Percentiles rank a stretch among this genome's conserved stretches.
Evolutionary conservation across 1,140 invertebrate genomes (phyloP).

Genomic region (Frieseomelitta varia): DNA sequence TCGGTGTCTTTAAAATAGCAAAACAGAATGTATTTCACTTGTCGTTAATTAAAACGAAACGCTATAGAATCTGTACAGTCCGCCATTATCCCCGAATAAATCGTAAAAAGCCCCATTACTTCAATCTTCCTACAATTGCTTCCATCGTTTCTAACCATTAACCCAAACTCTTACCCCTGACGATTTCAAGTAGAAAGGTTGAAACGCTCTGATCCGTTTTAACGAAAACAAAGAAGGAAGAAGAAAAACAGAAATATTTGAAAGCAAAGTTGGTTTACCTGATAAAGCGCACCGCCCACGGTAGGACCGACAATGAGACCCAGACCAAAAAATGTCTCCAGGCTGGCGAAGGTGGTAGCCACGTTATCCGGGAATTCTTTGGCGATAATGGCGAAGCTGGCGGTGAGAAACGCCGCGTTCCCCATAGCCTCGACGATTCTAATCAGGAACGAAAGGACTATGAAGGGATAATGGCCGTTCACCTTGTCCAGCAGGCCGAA

Average conservation of each 20-base stretch:
- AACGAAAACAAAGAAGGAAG: not conserved
- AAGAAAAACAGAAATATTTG: not conserved
- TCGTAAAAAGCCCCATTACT: not conserved
- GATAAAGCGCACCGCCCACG: conserved; percentile 90
- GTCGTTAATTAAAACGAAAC: too few species aligned
- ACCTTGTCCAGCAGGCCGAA: conserved; percentile 93
- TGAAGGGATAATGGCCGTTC: conserved; percentile 91
- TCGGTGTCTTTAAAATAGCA: too few species aligned
- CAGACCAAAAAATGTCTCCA: conserved; percentile 95
- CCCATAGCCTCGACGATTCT: conserved; percentile 95
- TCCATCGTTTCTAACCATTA: not conserved
- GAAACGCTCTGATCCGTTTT: not conserved
- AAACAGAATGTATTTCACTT: too few species aligned
- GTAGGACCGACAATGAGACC: conserved; percentile 94
- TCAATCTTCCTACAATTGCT: not conserved
- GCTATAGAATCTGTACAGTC: too few species aligned
- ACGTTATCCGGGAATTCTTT: conserved; percentile 95
- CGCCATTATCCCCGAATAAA: not conserved
- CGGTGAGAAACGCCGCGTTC: conserved; percentile 95
- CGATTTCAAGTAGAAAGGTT: not conserved
- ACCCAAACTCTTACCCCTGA: not conserved
- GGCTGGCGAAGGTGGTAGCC: conserved; percentile 93
- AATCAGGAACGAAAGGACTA: conserved; percentile 92
- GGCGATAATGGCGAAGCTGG: conserved; percentile 96
- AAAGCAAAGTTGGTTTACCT: conserved; percentile 76